Percentiles rank a stretch among this genome's conserved stretches.
These are phyloP conservation scores for Brachyrhaphis roseni DNA, from an alignment of 2,797 vertebrate species.

Conservation along the genomic window DNA sequence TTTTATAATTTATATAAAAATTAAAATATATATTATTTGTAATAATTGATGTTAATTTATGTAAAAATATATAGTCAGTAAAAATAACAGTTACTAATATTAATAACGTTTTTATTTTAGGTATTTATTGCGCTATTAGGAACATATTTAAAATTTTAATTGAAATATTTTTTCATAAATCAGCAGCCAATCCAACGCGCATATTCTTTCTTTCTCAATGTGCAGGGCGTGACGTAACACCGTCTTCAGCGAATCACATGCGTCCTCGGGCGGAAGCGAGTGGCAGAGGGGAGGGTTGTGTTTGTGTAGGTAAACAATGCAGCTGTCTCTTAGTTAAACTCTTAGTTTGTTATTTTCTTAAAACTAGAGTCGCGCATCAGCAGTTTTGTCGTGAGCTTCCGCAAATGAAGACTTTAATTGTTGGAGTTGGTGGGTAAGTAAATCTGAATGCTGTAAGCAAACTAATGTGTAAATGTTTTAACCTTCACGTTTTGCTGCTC, in stretches of 20 bases:
- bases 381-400: background rate
- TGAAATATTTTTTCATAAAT: background rate
- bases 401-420: constrained; percentile 84
- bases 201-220: constrained; percentile 1
- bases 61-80: too few species aligned
- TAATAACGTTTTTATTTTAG: background rate
- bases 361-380: background rate
- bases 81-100: background rate
- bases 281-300: background rate
- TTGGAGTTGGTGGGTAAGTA: constrained; percentile 93
- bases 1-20: too few species aligned
- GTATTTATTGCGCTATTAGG: background rate
- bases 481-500: constrained; percentile 10
- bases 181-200: background rate
- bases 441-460: constrained; percentile 4
- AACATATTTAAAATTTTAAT: background rate
- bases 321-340: background rate
- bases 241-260: constrained; percentile 48
- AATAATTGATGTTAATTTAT: too few species aligned
- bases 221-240: constrained; percentile 38
- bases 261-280: constrained; percentile 22
- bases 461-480: background rate
- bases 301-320: background rate
- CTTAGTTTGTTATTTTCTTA: background rate
- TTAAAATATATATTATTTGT: too few species aligned